A percentile compares a stretch with the other conserved stretches of the same genome.
Conservation (phyloP, 2,888 invertebrate genomes). For the Orchestes rusci region DNA sequence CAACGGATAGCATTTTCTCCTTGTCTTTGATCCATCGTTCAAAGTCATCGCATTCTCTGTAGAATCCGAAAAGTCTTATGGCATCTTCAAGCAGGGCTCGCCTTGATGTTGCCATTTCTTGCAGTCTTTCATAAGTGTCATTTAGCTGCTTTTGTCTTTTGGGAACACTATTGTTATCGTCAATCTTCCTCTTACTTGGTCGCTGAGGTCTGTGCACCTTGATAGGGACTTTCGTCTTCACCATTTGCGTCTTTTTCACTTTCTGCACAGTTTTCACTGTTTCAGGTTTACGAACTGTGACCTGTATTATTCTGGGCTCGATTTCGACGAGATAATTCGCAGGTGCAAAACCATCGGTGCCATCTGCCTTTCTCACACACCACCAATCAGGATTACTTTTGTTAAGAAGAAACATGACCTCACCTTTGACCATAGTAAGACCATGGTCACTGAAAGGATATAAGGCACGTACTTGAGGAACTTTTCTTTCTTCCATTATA, state of each 20-base stretch:
- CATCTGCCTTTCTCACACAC: slow-evolving; percentile 90
- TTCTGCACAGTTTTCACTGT: slow-evolving; percentile 76
- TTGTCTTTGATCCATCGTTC: slow-evolving; percentile 97
- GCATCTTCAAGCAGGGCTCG: slow-evolving; percentile 85
- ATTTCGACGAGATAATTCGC: slow-evolving; percentile 93
- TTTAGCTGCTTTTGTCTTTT: slow-evolving; percentile 74
- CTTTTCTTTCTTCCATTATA: slow-evolving; percentile 77
- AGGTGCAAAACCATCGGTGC: slow-evolving; percentile 94
- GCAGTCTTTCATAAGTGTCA: slow-evolving; percentile 72
- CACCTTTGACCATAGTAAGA: slow-evolving; percentile 81
- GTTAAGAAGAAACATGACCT: slow-evolving; percentile 77
- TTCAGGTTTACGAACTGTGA: slow-evolving; percentile 79
- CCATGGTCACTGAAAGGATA: slow-evolving; percentile 92
- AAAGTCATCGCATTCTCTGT: slow-evolving; percentile 95
- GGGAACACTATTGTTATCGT: slow-evolving; percentile 71
- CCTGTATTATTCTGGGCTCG: slow-evolving; percentile 77
- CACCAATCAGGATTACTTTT: slow-evolving; percentile 99
- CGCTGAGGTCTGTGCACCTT: slow-evolving; percentile 46
- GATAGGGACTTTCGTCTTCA: slow-evolving; percentile 78
- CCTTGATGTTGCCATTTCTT: slow-evolving; percentile 70
- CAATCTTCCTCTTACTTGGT: slow-evolving; percentile 40
- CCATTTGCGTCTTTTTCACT: slow-evolving; percentile 84
- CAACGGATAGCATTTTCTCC: slow-evolving; percentile 75
- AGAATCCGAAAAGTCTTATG: slow-evolving; percentile 86
- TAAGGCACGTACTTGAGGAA: slow-evolving; percentile 80